Percentiles rank a stretch among this genome's conserved stretches.
phyloP scores from a whole-genome alignment of 92 coral and sea anemone genomes.

The Palythoa grandis region DNA sequence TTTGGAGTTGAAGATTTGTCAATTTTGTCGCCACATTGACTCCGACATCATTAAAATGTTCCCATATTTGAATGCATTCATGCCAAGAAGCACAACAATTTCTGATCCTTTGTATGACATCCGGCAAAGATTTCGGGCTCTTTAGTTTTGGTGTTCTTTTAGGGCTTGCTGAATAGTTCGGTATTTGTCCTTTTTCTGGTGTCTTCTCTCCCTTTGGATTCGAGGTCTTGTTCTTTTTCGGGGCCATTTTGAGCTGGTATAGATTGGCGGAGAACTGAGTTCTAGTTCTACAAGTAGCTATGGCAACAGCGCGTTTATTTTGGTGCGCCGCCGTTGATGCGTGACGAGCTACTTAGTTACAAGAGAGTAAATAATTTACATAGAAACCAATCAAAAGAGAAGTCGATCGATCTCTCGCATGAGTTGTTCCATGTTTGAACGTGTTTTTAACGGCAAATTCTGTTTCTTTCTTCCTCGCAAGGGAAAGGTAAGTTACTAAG shows the following conservation, averaged over 20 bases:
- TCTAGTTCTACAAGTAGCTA: background rate
- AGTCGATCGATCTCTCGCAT: background rate
- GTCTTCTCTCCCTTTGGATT: conserved; percentile 66
- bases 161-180: conserved; percentile 51
- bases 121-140: conserved; percentile 63
- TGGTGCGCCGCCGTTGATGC: background rate
- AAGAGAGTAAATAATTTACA: conserved; percentile 16
- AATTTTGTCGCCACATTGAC: conserved; percentile 82
- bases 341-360: conserved; percentile 34
- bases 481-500: background rate
- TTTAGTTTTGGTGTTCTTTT: conserved; percentile 64
- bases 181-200: conserved; percentile 53
- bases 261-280: conserved; percentile 18
- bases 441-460: background rate
- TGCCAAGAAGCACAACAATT: conserved; percentile 91
- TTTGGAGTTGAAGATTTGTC: conserved; percentile 84
- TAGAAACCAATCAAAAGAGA: conserved; percentile 41
- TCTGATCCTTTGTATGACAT: conserved; percentile 70
- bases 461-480: background rate
- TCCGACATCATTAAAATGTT: conserved; percentile 68
- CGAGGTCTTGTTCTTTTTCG: conserved; percentile 55
- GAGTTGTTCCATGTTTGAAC: background rate
- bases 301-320: conserved; percentile 18
- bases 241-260: conserved; percentile 69
- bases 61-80: conserved; percentile 86